Conservation (phyloP, 2,888 invertebrate genomes). For the Drosophila greeni region DNA sequence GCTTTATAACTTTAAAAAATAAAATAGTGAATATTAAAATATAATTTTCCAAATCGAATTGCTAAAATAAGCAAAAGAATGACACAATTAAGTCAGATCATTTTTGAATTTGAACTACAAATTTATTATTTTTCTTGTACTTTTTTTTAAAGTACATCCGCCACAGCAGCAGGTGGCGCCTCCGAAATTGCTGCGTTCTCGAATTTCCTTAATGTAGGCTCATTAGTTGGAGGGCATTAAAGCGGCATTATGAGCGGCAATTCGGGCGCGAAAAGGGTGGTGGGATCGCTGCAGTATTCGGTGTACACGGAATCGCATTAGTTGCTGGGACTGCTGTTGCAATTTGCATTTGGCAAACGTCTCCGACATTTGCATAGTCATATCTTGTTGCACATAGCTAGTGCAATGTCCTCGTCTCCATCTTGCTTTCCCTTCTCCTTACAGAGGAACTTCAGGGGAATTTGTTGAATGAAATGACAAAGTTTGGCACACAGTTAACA, state of each 20-base stretch:
- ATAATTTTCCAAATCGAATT: no score
- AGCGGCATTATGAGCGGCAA: conserved; percentile 60
- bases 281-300: conserved; percentile 1
- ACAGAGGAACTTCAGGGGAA: conserved; percentile 44
- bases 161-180: conserved; percentile 58
- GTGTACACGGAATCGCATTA: conserved; percentile 31
- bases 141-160: background rate
- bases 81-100: no score
- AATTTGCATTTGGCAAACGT: conserved; percentile 50
- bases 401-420: background rate
- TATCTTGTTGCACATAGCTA: conserved; percentile 39
- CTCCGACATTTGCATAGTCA: conserved; percentile 62
- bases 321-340: conserved; percentile 45
- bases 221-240: conserved; percentile 70
- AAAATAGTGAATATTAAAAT: no score
- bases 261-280: conserved; percentile 3
- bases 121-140: background rate
- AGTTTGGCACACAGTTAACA: conserved; percentile 73
- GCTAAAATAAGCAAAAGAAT: no score
- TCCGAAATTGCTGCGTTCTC: conserved; percentile 46
- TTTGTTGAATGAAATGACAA: conserved; percentile 70
- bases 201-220: conserved; percentile 69
- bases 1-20: no score
- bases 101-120: no score
- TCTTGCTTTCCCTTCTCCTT: conserved; percentile 22